Base-by-base conservation (phyloP, 2,797 vertebrate genomes). In the Diceros bicornis region DNA sequence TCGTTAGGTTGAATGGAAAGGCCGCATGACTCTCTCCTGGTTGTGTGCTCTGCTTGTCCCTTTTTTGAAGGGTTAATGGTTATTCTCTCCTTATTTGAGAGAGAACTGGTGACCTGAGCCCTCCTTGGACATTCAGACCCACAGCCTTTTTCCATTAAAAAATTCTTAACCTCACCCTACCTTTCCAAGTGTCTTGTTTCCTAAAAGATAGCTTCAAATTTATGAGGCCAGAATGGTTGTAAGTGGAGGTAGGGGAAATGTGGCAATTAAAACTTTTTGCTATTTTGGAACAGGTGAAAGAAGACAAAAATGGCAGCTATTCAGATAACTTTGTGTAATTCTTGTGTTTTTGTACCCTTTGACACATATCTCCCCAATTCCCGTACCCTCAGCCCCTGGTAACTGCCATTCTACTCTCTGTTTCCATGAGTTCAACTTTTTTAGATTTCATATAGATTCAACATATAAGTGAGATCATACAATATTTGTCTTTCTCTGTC, bases 1-100 rank as follows among this genome's bases (percentile, higher is more conserved):
- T 86, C 10, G 17, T 97, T 84, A 18, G 50, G 75, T 3, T 1
- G 41, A n/a, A 57, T 96, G 72, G 88, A 94, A 82, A 89, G 0
- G 61, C 83, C 17, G 14, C 64, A 17, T 37, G 89, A 21, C 66
- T 88, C 79, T 82, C 57, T 75, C 78, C 71, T 34, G 37, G 75
- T 86, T 90, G 75, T 90, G 78, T 92, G 83, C 62, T 94, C 85
- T 44, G 14, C 57, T 87, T 94, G 79, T 61, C 44, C 92, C 20
- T 83, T 90, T 95, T 52, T 55, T 47, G n/a, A 50, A 68, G 78
- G 29, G 59, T 84, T 88, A 90, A 62, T 91, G 89, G 57, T 84
- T 77, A 64, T 92, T 96, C 57, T 69, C 55, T 93, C 89, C 50
- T 84, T 85, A 69, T 90, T 85, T 88, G 71, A 93, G 92, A 74